Evolutionary conservation across 2,888 invertebrate species (phyloP).

Genomic region (Xestia sexstrigata): DNA sequence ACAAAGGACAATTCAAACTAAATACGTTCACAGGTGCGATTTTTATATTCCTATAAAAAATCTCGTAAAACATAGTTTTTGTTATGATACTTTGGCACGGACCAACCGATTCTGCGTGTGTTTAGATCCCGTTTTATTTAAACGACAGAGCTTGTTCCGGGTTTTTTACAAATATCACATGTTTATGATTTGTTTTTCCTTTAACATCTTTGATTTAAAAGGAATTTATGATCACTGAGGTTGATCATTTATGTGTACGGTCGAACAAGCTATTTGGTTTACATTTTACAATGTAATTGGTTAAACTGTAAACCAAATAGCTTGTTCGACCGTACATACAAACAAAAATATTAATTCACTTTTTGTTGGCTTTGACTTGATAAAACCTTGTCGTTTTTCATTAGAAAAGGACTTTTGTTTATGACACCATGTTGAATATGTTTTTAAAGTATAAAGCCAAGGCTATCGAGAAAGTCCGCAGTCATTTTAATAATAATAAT

Average conservation of each 20-base stretch:
- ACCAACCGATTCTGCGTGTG: slow-evolving; percentile 28
- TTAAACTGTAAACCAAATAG: no score
- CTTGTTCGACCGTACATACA: no score
- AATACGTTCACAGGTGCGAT: slow-evolving; percentile 58
- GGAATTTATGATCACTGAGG: background rate
- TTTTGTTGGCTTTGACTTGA: no score
- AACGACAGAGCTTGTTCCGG: slow-evolving; percentile 10
- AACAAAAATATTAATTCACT: no score
- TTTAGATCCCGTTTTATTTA: slow-evolving; percentile 38
- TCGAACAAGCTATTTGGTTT: no score
- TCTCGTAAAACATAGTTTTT: slow-evolving; percentile 50
- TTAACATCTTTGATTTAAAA: background rate
- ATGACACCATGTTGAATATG: no score
- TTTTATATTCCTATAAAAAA: slow-evolving; percentile 63
- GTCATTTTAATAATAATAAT: no score
- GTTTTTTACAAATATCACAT: background rate
- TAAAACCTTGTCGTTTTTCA: no score
- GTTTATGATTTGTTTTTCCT: slow-evolving; percentile 1
- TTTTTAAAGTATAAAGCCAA: no score
- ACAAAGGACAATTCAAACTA: slow-evolving; percentile 41
- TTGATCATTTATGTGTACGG: no score
- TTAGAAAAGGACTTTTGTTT: no score
- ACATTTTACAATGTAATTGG: background rate
- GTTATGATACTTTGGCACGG: slow-evolving; percentile 44
- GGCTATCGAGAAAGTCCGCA: no score